These are phyloP conservation scores for Oedothorax gibbosus DNA, from an alignment of 1,140 invertebrate genomes.

Conservation along the genomic window DNA sequence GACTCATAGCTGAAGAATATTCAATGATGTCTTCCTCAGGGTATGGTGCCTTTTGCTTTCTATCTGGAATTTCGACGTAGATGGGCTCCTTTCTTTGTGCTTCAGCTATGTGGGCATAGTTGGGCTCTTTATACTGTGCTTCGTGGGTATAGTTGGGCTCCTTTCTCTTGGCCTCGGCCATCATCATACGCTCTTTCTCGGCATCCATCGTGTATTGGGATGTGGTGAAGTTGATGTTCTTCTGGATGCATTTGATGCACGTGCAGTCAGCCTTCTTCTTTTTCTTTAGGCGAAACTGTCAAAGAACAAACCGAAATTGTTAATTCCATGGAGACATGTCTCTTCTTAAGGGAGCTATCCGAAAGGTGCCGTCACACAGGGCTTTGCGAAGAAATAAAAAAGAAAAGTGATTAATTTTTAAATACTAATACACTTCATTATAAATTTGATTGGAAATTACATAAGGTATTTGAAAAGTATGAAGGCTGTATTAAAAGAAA, in stretches of 20 bases:
- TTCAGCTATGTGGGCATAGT: neutral
- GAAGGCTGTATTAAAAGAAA: no score
- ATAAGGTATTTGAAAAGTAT: no score
- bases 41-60: neutral
- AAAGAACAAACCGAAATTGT: neutral
- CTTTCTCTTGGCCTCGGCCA: neutral
- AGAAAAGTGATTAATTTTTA: no score
- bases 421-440: no score
- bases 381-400: no score
- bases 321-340: no score
- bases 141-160: neutral
- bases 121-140: neutral
- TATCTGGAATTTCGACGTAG: neutral
- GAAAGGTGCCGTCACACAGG: no score
- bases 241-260: neutral
- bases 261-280: neutral
- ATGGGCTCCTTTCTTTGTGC: neutral
- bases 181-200: neutral
- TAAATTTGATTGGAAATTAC: no score
- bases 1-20: neutral
- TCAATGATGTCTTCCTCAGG: neutral
- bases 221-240: neutral
- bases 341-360: no score
- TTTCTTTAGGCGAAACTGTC: neutral
- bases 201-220: conserved; percentile 1